Evolutionary conservation across 2,888 invertebrate species (phyloP).

Genomic region (Eucera pruinosa): DNA sequence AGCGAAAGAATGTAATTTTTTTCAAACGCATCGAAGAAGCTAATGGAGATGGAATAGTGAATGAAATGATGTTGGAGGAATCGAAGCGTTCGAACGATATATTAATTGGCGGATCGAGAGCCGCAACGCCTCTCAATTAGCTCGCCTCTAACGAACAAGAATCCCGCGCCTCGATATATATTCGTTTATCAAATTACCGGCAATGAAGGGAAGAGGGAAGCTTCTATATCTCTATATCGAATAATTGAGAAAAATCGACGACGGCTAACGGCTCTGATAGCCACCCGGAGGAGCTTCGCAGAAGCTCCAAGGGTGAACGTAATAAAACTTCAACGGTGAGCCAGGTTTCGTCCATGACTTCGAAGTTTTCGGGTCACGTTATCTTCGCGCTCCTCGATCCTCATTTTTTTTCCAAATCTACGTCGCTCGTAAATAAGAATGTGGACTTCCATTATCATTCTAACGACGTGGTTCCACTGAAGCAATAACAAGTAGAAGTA

Average conservation of each 20-base stretch:
- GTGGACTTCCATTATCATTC: too few relatives aligned
- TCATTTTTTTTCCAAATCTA: too few relatives aligned
- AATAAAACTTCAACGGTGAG: constrained; percentile 36
- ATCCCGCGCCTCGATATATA: constrained; percentile 21
- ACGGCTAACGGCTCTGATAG: constrained; percentile 47
- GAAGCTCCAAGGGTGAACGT: constrained; percentile 7
- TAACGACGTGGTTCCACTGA: too few relatives aligned
- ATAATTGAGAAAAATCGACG: constrained; percentile 72
- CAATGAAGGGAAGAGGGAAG: constrained; percentile 41
- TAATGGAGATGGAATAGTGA: background rate
- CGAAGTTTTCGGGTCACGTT: background rate
- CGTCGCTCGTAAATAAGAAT: too few relatives aligned
- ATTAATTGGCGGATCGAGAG: constrained; percentile 17
- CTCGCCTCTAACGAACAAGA: constrained; percentile 8
- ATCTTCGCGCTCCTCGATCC: background rate
- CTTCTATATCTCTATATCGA: constrained; percentile 56
- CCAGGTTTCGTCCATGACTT: background rate
- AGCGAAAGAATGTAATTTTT: background rate
- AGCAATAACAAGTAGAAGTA: too few relatives aligned
- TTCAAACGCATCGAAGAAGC: background rate
- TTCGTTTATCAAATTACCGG: constrained; percentile 49
- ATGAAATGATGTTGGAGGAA: background rate
- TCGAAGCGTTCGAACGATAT: background rate
- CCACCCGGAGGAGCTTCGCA: constrained; percentile 3
- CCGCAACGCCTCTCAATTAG: constrained; percentile 36